These are phyloP conservation scores for Malurus melanocephalus DNA, from an alignment of 2,113 vertebrate genomes.

Conservation along the genomic window DNA sequence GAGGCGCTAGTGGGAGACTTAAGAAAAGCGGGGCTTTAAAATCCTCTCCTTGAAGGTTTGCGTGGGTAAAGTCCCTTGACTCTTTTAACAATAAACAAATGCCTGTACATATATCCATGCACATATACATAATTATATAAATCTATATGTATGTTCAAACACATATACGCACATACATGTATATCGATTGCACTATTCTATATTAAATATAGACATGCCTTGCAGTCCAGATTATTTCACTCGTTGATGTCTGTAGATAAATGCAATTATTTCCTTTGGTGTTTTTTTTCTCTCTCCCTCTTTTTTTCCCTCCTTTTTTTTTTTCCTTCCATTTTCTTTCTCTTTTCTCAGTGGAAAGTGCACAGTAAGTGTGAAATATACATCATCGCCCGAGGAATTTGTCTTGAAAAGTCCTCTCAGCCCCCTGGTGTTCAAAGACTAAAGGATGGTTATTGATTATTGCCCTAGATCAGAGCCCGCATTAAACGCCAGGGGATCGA, in stretches of 20 bases:
- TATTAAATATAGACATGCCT: not conserved
- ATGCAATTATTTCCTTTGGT: not conserved
- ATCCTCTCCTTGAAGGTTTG: not conserved
- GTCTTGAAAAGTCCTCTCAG: slow-evolving; percentile 58
- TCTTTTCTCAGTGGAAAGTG: slow-evolving; percentile 10
- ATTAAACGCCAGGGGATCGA: not conserved
- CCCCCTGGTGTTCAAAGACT: slow-evolving; percentile 34
- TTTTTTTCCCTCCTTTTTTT: rapidly evolving
- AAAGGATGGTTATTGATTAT: slow-evolving; percentile 19
- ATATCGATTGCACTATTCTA: not conserved
- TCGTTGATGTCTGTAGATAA: not conserved
- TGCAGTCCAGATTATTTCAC: not conserved
- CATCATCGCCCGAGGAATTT: slow-evolving; percentile 42
- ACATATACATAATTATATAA: no score
- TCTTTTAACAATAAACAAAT: not conserved
- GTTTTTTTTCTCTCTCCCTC: not conserved
- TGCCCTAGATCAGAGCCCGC: not conserved
- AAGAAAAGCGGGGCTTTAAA: not conserved
- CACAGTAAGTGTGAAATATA: slow-evolving; percentile 64
- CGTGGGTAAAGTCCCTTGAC: not conserved
- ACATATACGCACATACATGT: no score
- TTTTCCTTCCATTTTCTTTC: not conserved
- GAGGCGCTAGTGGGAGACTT: not conserved
- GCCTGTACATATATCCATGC: not conserved
- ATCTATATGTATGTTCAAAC: not conserved